These are phyloP conservation scores for Steinernema feltiae DNA, from an alignment of 1,140 invertebrate genomes.

Conservation along the genomic window DNA sequence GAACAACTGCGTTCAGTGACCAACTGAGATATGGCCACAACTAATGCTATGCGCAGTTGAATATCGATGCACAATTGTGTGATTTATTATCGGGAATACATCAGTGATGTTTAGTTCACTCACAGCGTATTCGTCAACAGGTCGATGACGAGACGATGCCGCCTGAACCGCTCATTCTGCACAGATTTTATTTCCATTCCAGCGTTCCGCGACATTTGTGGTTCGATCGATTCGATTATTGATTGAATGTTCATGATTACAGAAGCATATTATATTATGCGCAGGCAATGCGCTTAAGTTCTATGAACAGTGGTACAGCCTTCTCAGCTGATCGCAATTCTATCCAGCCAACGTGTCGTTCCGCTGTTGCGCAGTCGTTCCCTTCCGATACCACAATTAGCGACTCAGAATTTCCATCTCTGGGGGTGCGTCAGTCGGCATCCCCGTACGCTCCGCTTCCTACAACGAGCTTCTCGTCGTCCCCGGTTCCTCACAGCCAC, in stretches of 20 bases:
- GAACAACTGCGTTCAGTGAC: slow-evolving; percentile 10
- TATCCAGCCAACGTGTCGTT: slow-evolving; percentile 23
- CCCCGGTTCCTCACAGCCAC: slow-evolving; percentile 14
- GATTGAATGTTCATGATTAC: background rate
- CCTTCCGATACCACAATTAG: slow-evolving; percentile 42
- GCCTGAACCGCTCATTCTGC: background rate
- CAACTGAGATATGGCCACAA: background rate
- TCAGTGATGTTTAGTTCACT: background rate
- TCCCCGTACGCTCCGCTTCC: slow-evolving; percentile 23
- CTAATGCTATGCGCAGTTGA: background rate
- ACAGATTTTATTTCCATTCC: background rate
- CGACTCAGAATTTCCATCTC: slow-evolving; percentile 44
- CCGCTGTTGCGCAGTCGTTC: slow-evolving; percentile 7
- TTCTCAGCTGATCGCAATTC: slow-evolving; percentile 16
- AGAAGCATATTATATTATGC: slow-evolving; percentile 27
- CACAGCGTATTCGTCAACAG: background rate
- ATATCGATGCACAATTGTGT: background rate
- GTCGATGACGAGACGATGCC: background rate
- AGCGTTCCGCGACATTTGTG: background rate
- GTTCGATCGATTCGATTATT: slow-evolving; percentile 3
- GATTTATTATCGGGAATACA: background rate
- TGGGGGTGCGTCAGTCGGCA: slow-evolving; percentile 33
- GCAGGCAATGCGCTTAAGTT: slow-evolving; percentile 26
- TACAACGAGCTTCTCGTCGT: slow-evolving; percentile 31
- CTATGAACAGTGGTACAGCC: slow-evolving; percentile 31